These are phyloP conservation scores for Venustaconcha ellipsiformis DNA, from an alignment of 1,140 invertebrate species.

Conservation along the genomic window DNA sequence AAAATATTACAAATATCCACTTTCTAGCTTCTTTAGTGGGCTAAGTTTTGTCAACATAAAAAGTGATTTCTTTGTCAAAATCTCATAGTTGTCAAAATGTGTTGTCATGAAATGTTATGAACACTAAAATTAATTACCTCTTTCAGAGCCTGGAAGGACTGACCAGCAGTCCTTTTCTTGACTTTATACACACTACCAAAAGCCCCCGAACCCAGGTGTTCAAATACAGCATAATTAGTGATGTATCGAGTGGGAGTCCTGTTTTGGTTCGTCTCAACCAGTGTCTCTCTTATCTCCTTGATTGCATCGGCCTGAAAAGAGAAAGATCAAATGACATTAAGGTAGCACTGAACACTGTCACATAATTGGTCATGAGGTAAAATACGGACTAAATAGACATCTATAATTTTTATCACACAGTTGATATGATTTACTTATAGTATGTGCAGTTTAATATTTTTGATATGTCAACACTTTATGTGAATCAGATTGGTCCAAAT, in stretches of 20 bases:
- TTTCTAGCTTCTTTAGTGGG: too few relatives aligned
- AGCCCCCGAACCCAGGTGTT: constrained; percentile 69
- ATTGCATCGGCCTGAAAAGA: constrained; percentile 46
- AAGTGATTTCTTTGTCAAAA: too few relatives aligned
- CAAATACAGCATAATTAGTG: constrained; percentile 70
- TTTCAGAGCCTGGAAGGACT: constrained; percentile 69
- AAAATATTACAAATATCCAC: too few relatives aligned
- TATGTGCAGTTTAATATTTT: too few relatives aligned
- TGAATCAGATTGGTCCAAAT: too few relatives aligned
- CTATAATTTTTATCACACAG: too few relatives aligned
- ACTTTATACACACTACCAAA: constrained; percentile 71
- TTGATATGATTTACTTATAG: too few relatives aligned
- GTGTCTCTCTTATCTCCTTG: constrained; percentile 59
- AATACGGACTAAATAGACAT: not conserved
- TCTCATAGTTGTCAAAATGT: too few relatives aligned
- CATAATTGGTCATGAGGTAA: not conserved
- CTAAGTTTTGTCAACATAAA: too few relatives aligned
- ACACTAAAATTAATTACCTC: constrained; percentile 58
- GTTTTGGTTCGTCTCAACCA: constrained; percentile 65
- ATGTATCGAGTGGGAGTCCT: constrained; percentile 64
- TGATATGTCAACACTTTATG: too few relatives aligned
- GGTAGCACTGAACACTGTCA: not conserved
- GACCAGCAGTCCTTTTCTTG: constrained; percentile 62
- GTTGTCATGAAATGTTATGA: not conserved
- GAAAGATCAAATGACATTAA: not conserved